These are phyloP conservation scores for Platichthys flesus DNA, from an alignment of 2,113 vertebrate genomes.

Conservation along the genomic window DNA sequence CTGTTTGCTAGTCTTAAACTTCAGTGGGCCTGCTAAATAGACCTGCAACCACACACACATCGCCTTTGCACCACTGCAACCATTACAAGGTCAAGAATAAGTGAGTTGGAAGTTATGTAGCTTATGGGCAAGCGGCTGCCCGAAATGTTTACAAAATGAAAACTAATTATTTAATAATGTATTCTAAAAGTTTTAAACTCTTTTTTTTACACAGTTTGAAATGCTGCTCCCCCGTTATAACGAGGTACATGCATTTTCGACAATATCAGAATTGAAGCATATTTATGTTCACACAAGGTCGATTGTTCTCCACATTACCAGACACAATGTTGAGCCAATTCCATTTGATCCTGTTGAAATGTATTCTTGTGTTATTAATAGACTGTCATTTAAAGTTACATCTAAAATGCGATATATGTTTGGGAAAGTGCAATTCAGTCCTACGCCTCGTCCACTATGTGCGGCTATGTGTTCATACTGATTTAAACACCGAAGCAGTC, in stretches of 20 bases:
- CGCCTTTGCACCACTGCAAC: background rate
- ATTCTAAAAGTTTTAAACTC: background rate
- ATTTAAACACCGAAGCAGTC: background rate
- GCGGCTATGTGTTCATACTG: no score
- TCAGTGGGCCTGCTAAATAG: slow-evolving; percentile 60
- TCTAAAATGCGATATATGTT: background rate
- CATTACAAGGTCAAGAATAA: slow-evolving; percentile 35
- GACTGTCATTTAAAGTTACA: background rate
- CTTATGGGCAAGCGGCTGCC: no score
- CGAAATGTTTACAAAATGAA: background rate
- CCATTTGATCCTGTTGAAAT: background rate
- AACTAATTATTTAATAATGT: no score
- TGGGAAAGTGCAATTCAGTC: background rate
- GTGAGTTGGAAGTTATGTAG: background rate
- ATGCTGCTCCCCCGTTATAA: background rate
- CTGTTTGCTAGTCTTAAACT: slow-evolving; percentile 54
- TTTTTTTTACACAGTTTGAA: background rate
- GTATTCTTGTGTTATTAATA: background rate
- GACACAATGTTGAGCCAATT: background rate
- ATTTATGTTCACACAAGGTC: background rate
- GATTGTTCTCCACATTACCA: background rate
- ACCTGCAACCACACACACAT: slow-evolving; percentile 9
- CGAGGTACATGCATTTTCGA: background rate
- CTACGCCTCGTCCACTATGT: no score
- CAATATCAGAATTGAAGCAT: background rate